Conservation (phyloP, 2,797 vertebrate genomes). For the Setipinna tenuifilis region DNA sequence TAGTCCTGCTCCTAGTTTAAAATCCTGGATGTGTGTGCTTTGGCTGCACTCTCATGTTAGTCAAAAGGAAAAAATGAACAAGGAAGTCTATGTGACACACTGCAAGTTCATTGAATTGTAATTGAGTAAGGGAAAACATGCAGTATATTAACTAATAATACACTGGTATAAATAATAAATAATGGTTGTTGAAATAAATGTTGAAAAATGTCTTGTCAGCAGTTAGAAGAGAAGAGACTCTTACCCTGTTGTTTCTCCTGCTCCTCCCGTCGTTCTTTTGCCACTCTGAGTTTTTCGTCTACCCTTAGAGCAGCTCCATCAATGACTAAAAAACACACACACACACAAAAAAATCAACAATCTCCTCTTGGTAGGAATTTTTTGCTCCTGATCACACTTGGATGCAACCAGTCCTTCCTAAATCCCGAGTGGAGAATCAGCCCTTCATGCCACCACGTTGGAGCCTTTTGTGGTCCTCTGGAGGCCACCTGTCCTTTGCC, state of each 20-base stretch:
- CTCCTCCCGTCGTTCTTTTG: constrained; percentile 90
- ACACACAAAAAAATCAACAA: background rate
- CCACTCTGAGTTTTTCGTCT: constrained; percentile 89
- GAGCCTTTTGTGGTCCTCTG: background rate
- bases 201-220: too few species aligned
- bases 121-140: background rate
- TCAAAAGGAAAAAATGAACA: too few species aligned
- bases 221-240: constrained; percentile 15
- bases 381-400: background rate
- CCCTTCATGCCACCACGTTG: background rate
- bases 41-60: too few species aligned
- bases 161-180: background rate
- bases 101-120: background rate
- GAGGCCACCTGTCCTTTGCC: background rate
- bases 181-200: background rate
- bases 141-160: background rate
- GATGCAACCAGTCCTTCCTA: background rate
- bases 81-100: background rate
- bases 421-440: background rate
- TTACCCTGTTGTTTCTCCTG: constrained; percentile 87
- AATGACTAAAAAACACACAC: constrained; percentile 76
- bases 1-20: too few species aligned
- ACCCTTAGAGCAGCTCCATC: constrained; percentile 88
- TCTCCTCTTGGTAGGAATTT: background rate
- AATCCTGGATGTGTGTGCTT: too few species aligned